A percentile compares a stretch with the other conserved stretches of the same genome.
phyloP scores from a whole-genome alignment of 2,113 vertebrate genomes.

The Lipotes vexillifer region DNA sequence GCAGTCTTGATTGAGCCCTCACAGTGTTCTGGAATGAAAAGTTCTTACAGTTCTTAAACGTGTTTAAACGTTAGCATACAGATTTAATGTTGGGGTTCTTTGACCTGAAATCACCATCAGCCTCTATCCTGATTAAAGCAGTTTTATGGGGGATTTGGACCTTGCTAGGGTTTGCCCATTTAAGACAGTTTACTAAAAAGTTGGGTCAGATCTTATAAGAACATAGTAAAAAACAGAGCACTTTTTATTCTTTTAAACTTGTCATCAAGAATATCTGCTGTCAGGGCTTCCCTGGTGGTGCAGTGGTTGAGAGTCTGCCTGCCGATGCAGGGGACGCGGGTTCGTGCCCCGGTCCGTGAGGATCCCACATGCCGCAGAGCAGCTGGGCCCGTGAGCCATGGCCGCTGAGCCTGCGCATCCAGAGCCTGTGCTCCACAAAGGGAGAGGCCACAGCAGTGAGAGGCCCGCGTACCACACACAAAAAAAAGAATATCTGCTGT shows the following conservation, averaged over 20 bases:
- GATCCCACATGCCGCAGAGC: too few relatives aligned
- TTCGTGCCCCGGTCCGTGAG: too few relatives aligned
- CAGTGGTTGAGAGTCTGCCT: too few relatives aligned
- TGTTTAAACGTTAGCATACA: background rate
- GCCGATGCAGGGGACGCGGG: too few relatives aligned
- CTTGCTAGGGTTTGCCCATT: background rate
- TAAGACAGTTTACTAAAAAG: conserved; percentile 58
- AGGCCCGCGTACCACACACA: too few relatives aligned
- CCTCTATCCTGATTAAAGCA: background rate
- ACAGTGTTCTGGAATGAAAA: background rate
- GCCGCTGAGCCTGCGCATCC: too few relatives aligned
- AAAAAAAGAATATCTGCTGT: conserved; percentile 76
- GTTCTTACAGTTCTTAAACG: background rate
- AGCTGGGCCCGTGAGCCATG: too few relatives aligned
- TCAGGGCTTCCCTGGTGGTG: too few relatives aligned
- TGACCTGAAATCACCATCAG: background rate
- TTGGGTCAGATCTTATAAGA: conserved; percentile 69
- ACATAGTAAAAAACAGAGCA: conserved; percentile 68
- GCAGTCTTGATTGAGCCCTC: background rate
- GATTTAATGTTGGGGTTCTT: background rate
- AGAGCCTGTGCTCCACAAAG: too few relatives aligned
- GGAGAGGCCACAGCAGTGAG: too few relatives aligned
- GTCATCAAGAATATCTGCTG: conserved; percentile 74
- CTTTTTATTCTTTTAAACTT: conserved; percentile 67
- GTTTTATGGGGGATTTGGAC: background rate